These are phyloP conservation scores for Megalopta genalis DNA, from an alignment of 1,140 invertebrate species.

Conservation along the genomic window DNA sequence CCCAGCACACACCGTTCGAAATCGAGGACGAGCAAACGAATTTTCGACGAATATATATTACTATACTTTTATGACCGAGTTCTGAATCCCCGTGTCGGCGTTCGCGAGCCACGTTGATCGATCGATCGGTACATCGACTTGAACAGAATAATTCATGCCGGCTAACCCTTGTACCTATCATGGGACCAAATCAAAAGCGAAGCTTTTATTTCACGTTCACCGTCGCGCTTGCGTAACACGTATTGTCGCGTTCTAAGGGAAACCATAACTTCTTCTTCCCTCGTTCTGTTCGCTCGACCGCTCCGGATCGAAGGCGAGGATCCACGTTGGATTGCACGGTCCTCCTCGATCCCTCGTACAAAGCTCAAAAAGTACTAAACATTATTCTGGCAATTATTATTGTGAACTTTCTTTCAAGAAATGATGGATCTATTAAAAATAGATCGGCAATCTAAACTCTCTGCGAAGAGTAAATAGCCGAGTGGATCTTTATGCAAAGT, in stretches of 20 bases:
- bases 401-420: no score
- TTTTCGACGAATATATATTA: no score
- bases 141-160: conserved; percentile 50
- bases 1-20: no score
- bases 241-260: conserved; percentile 47
- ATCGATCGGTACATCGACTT: conserved; percentile 60
- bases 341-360: background rate
- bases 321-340: conserved; percentile 15
- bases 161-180: conserved; percentile 74
- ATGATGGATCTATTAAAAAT: no score
- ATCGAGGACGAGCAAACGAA: no score
- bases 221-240: conserved; percentile 62
- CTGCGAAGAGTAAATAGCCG: no score
- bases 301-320: conserved; percentile 38
- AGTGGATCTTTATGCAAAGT: no score
- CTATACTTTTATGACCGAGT: conserved; percentile 13
- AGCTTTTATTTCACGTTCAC: conserved; percentile 71
- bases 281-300: conserved; percentile 55
- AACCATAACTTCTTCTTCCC: conserved; percentile 21
- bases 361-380: no score
- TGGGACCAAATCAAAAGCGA: conserved; percentile 75
- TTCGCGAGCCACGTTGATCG: conserved; percentile 47
- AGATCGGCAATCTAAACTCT: no score
- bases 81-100: conserved; percentile 38
- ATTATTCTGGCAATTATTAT: no score